These are phyloP conservation scores for Aphelinus atriplicis DNA, from an alignment of 1,140 invertebrate species.

Conservation along the genomic window DNA sequence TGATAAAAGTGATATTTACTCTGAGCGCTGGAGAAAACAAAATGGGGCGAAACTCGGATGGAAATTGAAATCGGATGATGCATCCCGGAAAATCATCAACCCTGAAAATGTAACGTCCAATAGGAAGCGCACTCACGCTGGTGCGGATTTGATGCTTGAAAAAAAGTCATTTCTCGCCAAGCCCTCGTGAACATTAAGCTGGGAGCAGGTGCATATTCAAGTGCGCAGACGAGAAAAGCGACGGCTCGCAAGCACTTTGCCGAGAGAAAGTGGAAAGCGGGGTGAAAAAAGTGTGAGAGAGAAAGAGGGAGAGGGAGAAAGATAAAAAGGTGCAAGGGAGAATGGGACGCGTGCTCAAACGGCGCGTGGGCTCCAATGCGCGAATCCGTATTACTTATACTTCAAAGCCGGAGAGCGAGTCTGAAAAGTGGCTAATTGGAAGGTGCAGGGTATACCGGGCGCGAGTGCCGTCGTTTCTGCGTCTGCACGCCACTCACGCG, in stretches of 20 bases:
- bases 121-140: too few relatives aligned
- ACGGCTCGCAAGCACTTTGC: background rate
- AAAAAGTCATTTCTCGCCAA: too few relatives aligned
- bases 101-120: too few relatives aligned
- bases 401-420: background rate
- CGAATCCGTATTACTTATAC: background rate
- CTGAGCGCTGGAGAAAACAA: too few relatives aligned
- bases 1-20: too few relatives aligned
- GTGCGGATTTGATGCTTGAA: too few relatives aligned
- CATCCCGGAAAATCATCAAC: too few relatives aligned
- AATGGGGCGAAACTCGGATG: too few relatives aligned
- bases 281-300: background rate
- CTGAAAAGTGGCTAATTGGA: constrained; percentile 7
- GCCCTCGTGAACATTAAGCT: background rate
- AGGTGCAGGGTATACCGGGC: background rate
- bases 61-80: too few relatives aligned
- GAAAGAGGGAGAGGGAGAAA: background rate
- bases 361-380: background rate
- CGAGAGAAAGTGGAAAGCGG: background rate
- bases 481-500: too few relatives aligned
- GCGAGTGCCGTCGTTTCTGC: too few relatives aligned
- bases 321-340: background rate
- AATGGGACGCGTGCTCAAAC: background rate
- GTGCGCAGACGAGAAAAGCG: background rate
- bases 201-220: background rate